Base-by-base conservation (phyloP, 2,113 vertebrate species). In the Eptesicus fuscus region DNA sequence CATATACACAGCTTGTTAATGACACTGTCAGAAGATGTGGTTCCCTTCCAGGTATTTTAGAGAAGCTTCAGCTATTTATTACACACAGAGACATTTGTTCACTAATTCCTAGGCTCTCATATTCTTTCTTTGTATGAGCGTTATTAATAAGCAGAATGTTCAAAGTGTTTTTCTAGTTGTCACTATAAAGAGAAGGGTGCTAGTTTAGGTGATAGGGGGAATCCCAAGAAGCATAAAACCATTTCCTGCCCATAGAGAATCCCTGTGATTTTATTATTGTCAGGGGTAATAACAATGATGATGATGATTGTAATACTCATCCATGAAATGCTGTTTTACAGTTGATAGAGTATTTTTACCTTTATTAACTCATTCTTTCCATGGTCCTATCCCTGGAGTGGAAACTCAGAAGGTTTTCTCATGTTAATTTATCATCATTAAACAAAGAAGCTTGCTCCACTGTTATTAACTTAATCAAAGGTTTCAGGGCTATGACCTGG, bases 121-220 rank as follows among this genome's bases (percentile, higher is more conserved):
- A 18, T 78, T 82, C 71, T 76, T 87, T 88, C 82, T 94, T 32
- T 73, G 69, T 88, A 79, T 49, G 71, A 74, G 12, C 37, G 14
- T 84, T 92, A 94, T 47, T 94, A 93, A 95, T 88, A 88, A 96
- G 69, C 77, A 95, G 93, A 96, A 63, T 90, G 95, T 80, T 69
- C 44, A 53, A 83, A 69, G 22, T 56, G 59, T 63, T 73, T 90
- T 88, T 49, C 42, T 70, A 67, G 25, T 78, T 69, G 37, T 83
- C 42, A 74, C 44, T 91, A 18, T 44, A 44, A 88, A 90, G 69
- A 90, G 67, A 47, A 32, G 80, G 53, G 22, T 56, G 4, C 37
- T 88, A 14, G 2, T 82, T 90, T 65, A 79, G 14, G 28, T 77
- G 30, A 16, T 59, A 76, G 59, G 20, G 40, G 5, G 42, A 7